phyloP scores from a whole-genome alignment of 2,797 vertebrate species.

The Argyrosomus regius region DNA sequence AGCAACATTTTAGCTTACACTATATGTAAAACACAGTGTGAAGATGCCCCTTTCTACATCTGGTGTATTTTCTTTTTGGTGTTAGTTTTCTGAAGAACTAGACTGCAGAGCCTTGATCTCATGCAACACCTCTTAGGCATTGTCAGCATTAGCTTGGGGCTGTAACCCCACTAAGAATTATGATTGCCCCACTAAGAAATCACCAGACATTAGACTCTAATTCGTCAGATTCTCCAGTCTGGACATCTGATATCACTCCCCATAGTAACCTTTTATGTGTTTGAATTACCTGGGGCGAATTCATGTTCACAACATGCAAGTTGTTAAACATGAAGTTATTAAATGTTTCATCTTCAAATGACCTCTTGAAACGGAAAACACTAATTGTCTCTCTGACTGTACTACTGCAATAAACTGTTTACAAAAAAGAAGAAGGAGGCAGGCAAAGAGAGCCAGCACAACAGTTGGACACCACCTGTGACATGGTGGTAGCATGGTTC shows the following conservation, averaged over 20 bases:
- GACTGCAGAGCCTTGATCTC: not conserved
- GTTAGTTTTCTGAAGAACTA: not conserved
- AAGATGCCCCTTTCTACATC: too few relatives aligned
- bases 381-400: too few relatives aligned
- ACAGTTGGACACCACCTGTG: not conserved
- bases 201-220: not conserved
- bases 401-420: not conserved
- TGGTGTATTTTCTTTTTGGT: not conserved
- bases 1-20: not conserved
- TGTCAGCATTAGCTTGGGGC: not conserved
- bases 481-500: not conserved
- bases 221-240: too few relatives aligned
- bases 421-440: not conserved
- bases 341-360: not conserved
- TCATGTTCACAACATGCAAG: not conserved
- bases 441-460: not conserved
- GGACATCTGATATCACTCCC: not conserved
- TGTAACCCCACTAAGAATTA: not conserved
- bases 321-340: too few relatives aligned
- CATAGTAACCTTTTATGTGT: not conserved
- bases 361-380: not conserved
- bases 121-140: not conserved
- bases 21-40: too few relatives aligned
- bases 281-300: not conserved
- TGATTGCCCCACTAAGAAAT: not conserved